Base-by-base conservation (phyloP, 1,140 invertebrate species). In the Drusus annulatus region DNA sequence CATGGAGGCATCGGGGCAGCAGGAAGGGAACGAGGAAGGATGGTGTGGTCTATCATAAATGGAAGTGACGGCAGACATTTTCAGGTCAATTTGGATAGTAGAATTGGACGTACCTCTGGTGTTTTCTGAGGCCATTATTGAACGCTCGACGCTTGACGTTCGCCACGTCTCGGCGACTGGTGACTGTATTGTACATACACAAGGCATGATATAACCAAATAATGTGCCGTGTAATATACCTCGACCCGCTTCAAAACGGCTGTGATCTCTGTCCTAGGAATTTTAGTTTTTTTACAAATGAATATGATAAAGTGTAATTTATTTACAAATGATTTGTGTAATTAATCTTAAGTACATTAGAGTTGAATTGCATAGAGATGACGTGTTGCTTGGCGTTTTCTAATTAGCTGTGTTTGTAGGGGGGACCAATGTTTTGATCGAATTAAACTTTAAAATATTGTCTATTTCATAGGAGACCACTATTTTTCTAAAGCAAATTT, bases 181-280 rank as follows among this genome's bases (percentile, higher is more conserved):
- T 71, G 56, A 58, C 74, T 56, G 17, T 36, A 28, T 62, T 52
- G 31, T 56, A 63, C 10, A 76, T 79, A 74, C 74, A 36, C 60
- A 73, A 76, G 74, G 78, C 63, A 68, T 63, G 75, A 76, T 75
- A 69, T 78, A 74, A 82, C 81, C 81, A 82, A 80, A 79, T 80
- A 80, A 73, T 71, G 74, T 80, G 80, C 80, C 78, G 80, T 81
- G 82, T 83, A 60, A 81, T 80, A 81, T 83, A 83, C 82, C 82
- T 83, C 82, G 78, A 83, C 74, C 71, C 82, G 75, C 79, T 83
- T 83, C 77, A 80, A 83, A 79, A 81, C 80, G 82, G 82, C 82
- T 83, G 82, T 83, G 82, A 83, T 83, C 78, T 83, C 82, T 83
- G 80, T 83, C 80, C 52, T 83, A 83, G 82, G 78, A 73, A 76